Evolutionary conservation across 2,113 vertebrate genomes (phyloP).

Genomic region (Rallus limicola): DNA sequence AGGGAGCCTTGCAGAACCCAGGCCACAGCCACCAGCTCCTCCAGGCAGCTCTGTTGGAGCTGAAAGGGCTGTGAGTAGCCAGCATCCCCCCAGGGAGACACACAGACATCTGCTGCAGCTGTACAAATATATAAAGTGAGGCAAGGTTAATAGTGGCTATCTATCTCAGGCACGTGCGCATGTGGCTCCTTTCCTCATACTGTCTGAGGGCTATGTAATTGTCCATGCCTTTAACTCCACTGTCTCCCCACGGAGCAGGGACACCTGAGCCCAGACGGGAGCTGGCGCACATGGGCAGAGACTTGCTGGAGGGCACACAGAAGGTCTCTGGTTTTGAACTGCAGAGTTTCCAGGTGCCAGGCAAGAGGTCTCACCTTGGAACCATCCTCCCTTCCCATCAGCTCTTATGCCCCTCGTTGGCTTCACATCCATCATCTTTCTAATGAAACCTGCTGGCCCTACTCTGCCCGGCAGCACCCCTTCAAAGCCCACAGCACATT

Average conservation of each 20-base stretch:
- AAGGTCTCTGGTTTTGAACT: not conserved
- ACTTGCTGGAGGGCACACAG: accelerated
- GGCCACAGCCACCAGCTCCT: not conserved
- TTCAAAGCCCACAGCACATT: not conserved
- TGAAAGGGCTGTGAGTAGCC: slow-evolving; percentile 25
- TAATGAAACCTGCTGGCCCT: not conserved
- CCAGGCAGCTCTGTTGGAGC: not conserved
- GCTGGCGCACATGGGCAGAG: not conserved
- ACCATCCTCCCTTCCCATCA: not conserved
- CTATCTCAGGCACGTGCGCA: not conserved
- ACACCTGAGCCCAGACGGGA: not conserved
- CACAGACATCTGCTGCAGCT: slow-evolving; percentile 8
- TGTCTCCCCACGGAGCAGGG: not conserved
- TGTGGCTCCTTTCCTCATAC: not conserved
- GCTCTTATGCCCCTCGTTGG: too few species aligned
- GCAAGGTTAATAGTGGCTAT: slow-evolving; percentile 29
- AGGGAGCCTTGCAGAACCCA: not conserved
- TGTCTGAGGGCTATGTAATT: not conserved
- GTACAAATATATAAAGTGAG: slow-evolving; percentile 38
- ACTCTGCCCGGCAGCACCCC: not conserved
- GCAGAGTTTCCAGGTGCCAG: not conserved
- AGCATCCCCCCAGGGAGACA: not conserved
- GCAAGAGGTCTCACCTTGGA: not conserved
- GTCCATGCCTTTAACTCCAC: not conserved
- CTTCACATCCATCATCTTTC: not conserved